Percentiles rank a stretch among this genome's conserved stretches.
phyloP scores from a whole-genome alignment of 2,888 invertebrate genomes.

The Lycophotia porphyrea region DNA sequence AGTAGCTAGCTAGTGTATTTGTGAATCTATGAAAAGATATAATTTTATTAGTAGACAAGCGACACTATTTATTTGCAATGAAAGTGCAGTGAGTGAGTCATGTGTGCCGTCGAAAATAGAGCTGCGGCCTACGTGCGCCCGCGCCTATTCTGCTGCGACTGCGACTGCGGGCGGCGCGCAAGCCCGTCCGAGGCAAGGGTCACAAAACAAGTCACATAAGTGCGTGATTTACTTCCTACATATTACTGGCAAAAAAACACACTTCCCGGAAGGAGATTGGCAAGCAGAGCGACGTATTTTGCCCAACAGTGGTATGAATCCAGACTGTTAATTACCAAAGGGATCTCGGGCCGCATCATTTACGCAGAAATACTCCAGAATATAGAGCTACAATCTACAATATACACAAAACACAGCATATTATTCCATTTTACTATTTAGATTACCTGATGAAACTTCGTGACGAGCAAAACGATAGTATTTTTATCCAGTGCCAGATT shows the following conservation, averaged over 20 bases:
- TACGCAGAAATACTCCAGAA: background rate
- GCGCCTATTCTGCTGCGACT: constrained; percentile 40
- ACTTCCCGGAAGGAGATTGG: background rate
- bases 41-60: constrained; percentile 76
- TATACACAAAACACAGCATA: background rate
- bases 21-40: constrained; percentile 71
- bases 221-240: background rate
- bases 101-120: constrained; percentile 80
- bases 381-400: background rate
- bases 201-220: background rate
- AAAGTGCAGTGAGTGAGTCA: constrained; percentile 87
- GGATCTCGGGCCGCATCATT: background rate
- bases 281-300: background rate
- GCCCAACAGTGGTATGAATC: background rate
- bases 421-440: constrained; percentile 31
- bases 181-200: constrained; percentile 5
- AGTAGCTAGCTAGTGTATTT: too few relatives aligned
- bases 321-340: background rate
- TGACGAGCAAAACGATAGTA: constrained; percentile 41
- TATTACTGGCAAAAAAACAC: background rate
- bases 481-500: too few relatives aligned
- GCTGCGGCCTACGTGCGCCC: constrained; percentile 74
- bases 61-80: constrained; percentile 83
- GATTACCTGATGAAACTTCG: constrained; percentile 16
- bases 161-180: background rate